These are phyloP conservation scores for Notodonta ziczac DNA, from an alignment of 2,888 invertebrate genomes.

Conservation along the genomic window DNA sequence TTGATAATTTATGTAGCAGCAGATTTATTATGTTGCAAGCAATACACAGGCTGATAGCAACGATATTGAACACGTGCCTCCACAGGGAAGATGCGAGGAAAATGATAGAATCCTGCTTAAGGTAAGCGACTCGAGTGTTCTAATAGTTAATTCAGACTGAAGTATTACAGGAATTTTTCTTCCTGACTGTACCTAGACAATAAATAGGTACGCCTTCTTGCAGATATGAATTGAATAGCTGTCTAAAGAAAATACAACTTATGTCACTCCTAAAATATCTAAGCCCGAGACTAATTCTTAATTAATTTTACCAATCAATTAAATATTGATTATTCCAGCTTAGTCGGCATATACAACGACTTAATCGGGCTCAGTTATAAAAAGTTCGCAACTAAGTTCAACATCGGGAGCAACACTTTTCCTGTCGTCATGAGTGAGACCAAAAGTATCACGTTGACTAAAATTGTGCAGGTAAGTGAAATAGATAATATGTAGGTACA, in stretches of 20 bases:
- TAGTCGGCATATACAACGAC: slow-evolving; percentile 86
- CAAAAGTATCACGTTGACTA: slow-evolving; percentile 89
- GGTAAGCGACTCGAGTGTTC: slow-evolving; percentile 58
- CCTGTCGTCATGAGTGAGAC: slow-evolving; percentile 88
- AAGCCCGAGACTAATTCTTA: too few species aligned
- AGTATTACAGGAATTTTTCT: not conserved
- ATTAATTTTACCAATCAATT: too few species aligned
- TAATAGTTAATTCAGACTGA: not conserved
- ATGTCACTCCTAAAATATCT: too few species aligned
- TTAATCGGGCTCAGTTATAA: slow-evolving; percentile 85
- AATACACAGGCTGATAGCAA: slow-evolving; percentile 79
- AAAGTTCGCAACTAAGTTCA: slow-evolving; percentile 82
- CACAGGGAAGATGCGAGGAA: slow-evolving; percentile 85
- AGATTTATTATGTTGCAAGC: slow-evolving; percentile 84
- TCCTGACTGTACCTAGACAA: not conserved
- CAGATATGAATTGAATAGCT: too few species aligned
- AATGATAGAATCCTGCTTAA: slow-evolving; percentile 82
- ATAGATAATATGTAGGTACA: not conserved
- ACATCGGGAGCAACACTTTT: slow-evolving; percentile 90
- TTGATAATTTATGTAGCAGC: slow-evolving; percentile 79
- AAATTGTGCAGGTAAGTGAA: slow-evolving; percentile 87
- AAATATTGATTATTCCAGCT: slow-evolving; percentile 68
- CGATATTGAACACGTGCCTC: slow-evolving; percentile 79
- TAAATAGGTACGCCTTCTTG: too few species aligned
- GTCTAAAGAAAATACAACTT: too few species aligned